Conservation (phyloP, 2,797 vertebrate species). For the Lepilemur ruficaudatus region DNA sequence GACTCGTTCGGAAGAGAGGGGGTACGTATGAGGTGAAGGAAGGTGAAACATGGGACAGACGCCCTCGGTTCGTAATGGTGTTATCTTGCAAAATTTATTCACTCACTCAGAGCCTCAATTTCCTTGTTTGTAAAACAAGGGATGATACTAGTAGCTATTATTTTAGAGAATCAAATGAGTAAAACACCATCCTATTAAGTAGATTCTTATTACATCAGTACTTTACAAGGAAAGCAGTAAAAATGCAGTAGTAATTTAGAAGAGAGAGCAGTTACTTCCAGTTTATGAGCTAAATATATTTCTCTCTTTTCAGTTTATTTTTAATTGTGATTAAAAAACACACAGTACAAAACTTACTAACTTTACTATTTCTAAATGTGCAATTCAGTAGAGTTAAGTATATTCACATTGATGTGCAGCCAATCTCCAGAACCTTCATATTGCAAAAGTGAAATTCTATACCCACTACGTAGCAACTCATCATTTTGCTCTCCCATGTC, state of each 20-base stretch:
- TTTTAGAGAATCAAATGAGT: not conserved
- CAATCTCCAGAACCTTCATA: not conserved
- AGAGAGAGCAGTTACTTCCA: not conserved
- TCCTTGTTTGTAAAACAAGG: not conserved
- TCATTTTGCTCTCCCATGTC: accelerated
- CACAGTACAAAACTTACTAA: not conserved
- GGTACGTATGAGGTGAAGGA: not conserved
- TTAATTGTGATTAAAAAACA: not conserved
- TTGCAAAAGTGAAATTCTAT: not conserved
- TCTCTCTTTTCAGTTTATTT: not conserved
- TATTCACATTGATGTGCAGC: not conserved
- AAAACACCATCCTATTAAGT: not conserved
- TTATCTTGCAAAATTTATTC: not conserved
- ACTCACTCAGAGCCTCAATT: not conserved
- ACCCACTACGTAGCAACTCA: not conserved
- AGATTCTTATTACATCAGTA: not conserved
- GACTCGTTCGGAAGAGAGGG: not conserved
- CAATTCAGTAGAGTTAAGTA: not conserved
- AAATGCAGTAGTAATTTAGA: not conserved
- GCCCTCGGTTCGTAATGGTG: not conserved
- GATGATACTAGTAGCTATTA: not conserved
- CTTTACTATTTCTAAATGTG: not conserved
- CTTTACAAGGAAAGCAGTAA: not conserved
- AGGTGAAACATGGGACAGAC: too few species aligned
- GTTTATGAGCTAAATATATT: not conserved